These are phyloP conservation scores for Trissolcus brochymenae DNA, from an alignment of 2,888 invertebrate genomes.

Conservation along the genomic window DNA sequence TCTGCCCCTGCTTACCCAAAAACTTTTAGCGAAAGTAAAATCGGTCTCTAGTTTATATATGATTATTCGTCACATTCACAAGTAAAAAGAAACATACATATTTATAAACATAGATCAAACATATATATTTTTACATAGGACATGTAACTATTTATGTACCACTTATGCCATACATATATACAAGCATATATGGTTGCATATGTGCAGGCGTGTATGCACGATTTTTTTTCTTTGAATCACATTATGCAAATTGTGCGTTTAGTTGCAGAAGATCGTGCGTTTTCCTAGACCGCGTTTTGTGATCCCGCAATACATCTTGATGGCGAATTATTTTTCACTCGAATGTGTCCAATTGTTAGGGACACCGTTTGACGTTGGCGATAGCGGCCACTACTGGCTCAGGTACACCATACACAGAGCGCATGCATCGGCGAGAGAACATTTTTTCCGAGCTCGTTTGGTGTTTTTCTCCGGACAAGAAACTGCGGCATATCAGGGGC, in stretches of 20 bases:
- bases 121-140: no score
- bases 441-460: constrained; percentile 56
- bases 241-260: no score
- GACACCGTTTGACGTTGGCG: constrained; percentile 20
- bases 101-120: no score
- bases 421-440: constrained; percentile 58
- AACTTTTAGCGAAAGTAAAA: constrained; percentile 13
- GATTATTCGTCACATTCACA: no score
- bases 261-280: no score
- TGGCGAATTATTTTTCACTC: background rate
- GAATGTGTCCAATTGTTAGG: constrained; percentile 8
- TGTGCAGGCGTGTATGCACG: background rate
- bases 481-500: constrained; percentile 62
- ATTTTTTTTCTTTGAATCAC: no score
- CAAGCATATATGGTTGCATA: constrained; percentile 10
- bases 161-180: no score
- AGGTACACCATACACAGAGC: constrained; percentile 59
- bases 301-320: background rate
- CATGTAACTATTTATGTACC: no score
- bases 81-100: no score
- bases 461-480: constrained; percentile 63
- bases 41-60: no score
- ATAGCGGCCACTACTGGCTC: constrained; percentile 56
- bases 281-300: no score
- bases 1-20: constrained; percentile 22